Evolutionary conservation across 2,888 invertebrate genomes (phyloP), one percentile per base, ranked within the genome.

Genomic region (Tineola bisselliella): DNA sequence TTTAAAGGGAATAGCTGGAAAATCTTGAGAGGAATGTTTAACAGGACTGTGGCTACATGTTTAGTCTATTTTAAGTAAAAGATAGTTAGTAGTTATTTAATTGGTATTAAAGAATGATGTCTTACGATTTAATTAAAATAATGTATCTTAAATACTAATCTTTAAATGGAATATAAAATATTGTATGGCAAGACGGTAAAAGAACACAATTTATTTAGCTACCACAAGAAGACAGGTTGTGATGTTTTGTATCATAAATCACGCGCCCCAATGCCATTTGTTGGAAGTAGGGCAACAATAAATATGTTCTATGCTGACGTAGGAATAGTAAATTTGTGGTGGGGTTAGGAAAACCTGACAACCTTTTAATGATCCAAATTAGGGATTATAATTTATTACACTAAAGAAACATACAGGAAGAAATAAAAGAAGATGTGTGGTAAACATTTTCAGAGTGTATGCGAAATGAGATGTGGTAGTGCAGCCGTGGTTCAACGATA

Each of bases 401-500:
- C 25, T 6, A 25, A 25, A 25, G 25, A 25, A 25, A 25, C 4
- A 25, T 25, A 6, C 25, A 25, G 25, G 6, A 25, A 25, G 25
- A 6, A n/a, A n/a, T n/a, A 38, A 38, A 38, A 38, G 10, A 38
- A 10, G 11, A 38, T 38, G 11, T 38, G 10, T 38, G 10, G 11
- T 38, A 38, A 38, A 11, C 43, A 38, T 13, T 87, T 88, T 38
- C 81, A 93, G 93, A 91, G 92, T 75, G 81, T 93, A 17, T 92
- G 93, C 65, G 93, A 93, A 65, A 87, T 94, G 71, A 91, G 90
- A 10, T 95, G 94, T 75, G 93, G 94, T 65, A 91, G 90, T 62
- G 91, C 91, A 61, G 92, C 94, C 1, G 92, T 95, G 43, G 94
- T 94, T 6, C 95, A 95, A 76, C 88, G 91, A 64, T 94, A 94